phyloP scores from a whole-genome alignment of 2,888 invertebrate genomes.

The Hirtodrosophila alboralis region DNA sequence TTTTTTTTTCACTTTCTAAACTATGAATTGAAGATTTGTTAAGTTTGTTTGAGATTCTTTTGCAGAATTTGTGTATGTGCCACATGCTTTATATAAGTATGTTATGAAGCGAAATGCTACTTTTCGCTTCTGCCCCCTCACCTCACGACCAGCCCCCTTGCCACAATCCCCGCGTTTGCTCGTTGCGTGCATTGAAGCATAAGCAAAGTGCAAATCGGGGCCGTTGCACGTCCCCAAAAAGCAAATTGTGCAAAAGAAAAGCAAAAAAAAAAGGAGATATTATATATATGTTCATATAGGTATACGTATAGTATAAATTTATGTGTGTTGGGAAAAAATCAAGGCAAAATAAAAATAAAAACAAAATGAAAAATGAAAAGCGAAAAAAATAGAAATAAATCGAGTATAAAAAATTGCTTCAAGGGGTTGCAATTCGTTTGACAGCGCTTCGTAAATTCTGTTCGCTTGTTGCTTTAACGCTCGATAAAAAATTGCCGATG shows the following conservation, averaged over 20 bases:
- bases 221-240: conserved; percentile 39
- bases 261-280: too few species aligned
- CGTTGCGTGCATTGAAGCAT: conserved; percentile 60
- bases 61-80: too few species aligned
- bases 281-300: neutral
- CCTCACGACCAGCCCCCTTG: neutral
- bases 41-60: too few species aligned
- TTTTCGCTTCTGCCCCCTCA: conserved; percentile 7
- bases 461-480: conserved; percentile 64
- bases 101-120: conserved; percentile 16
- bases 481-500: conserved; percentile 64
- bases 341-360: conserved; percentile 7
- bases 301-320: neutral
- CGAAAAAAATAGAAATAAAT: conserved; percentile 63
- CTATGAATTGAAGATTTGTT: too few species aligned
- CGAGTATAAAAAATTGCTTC: conserved; percentile 74
- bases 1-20: too few species aligned
- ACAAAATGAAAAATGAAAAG: conserved; percentile 5
- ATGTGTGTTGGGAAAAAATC: conserved; percentile 22
- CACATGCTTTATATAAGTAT: neutral
- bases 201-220: conserved; percentile 48
- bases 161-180: conserved; percentile 1
- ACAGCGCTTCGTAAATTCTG: conserved; percentile 51
- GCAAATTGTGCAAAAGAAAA: conserved; percentile 49
- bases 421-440: conserved; percentile 72